Evolutionary conservation across 2,797 vertebrate genomes (phyloP).

Genomic region (Falco peregrinus): DNA sequence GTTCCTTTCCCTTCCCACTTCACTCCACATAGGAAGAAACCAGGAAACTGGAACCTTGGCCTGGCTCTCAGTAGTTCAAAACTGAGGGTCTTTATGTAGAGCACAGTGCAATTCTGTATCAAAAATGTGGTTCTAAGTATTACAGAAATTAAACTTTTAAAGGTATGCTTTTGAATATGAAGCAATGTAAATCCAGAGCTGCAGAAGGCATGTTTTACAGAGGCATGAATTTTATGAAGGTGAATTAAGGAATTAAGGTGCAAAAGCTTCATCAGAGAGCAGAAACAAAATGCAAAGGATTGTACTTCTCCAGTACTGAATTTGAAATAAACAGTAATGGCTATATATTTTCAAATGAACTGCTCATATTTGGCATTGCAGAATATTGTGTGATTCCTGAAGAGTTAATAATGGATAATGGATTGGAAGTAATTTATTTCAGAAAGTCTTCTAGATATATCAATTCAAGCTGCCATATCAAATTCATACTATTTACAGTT

Average conservation of each 20-base stretch:
- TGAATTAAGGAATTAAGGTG: background rate
- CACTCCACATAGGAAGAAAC: background rate
- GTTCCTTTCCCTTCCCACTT: background rate
- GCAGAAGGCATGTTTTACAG: background rate
- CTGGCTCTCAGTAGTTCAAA: background rate
- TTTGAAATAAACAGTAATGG: background rate
- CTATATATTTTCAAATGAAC: background rate
- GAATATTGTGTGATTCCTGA: background rate
- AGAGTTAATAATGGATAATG: conserved; percentile 36
- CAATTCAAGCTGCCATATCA: conserved; percentile 18
- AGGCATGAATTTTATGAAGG: background rate
- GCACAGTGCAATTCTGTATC: background rate
- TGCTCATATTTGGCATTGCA: background rate
- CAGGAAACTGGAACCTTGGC: background rate
- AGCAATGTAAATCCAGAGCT: background rate
- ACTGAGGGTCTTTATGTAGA: background rate
- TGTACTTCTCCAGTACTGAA: background rate
- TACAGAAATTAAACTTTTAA: background rate
- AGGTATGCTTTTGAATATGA: background rate
- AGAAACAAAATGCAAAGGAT: background rate
- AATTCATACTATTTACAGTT: conserved; percentile 26
- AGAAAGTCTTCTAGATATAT: conserved; percentile 12
- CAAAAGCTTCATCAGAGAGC: background rate
- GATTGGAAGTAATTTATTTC: conserved; percentile 26
- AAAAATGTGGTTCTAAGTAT: background rate